Evolutionary conservation across 1,140 invertebrate species (phyloP), one percentile per base, ranked within the genome.

Genomic region (Temnothorax curvispinosus): DNA sequence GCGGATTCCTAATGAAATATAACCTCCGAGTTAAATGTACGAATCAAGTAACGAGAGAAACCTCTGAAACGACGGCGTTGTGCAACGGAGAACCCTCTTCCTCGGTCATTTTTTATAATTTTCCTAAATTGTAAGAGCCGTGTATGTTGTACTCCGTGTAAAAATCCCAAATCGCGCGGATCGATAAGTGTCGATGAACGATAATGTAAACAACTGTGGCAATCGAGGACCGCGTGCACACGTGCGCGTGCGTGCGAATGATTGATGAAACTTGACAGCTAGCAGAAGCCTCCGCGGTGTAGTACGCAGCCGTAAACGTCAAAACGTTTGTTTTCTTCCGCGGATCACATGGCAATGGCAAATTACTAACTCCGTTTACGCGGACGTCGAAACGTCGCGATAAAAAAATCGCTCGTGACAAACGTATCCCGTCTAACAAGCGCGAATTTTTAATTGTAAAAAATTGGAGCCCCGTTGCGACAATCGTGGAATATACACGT

Each of bases 61-160:
- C 90, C 90, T 88, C 56, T 60, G 47, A 38, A 44, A 80, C 21
- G 15, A 82, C 15, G 18, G 76, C 32, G 41, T 67, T 38, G 7
- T 11, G 41, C 62, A 86, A 41, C 27, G 44, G 52, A 4, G 9
- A 58, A 27, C 1, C 15, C 27, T 62, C 41, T 7, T 75, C 27
- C 13, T 84, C 69, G 8, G n/a, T 50, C 80, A 84, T 84, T 27
- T 15, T 60, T 44, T 3, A 38, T 9, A 74, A 47, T 60, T 9
- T 44, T 21, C 0, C 15, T 58, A 62, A 74, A 75, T 15, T 38
- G 8, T 21, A 82, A 32, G 0, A n/a, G 9, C n/a, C 27, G 8
- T 5, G 6, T 27, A 21, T 21, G 21, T 21, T 21, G 21, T 21
- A 41, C 38, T 41, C 38, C 38, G n/a, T 50, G 27, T 27, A 27